Conservation (phyloP, 2,888 invertebrate species). For the Hoplodrina ambigua region DNA sequence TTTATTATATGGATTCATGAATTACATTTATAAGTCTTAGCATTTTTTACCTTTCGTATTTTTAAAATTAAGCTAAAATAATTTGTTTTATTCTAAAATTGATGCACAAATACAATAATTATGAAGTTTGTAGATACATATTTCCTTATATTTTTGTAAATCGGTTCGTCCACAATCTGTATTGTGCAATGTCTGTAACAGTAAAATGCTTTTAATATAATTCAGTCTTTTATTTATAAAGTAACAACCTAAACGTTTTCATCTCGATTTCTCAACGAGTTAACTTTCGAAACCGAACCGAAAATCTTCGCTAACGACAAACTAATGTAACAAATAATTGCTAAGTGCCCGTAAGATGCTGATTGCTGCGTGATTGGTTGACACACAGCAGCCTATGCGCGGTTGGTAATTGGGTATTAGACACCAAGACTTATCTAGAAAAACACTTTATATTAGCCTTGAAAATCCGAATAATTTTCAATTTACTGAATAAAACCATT, state of each 20-base stretch:
- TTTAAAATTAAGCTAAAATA: slow-evolving; percentile 53
- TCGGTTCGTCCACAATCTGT: slow-evolving; percentile 60
- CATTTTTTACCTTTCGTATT: slow-evolving; percentile 61
- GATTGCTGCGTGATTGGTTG: too few species aligned
- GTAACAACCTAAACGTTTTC: neutral
- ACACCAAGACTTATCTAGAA: too few species aligned
- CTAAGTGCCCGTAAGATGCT: too few species aligned
- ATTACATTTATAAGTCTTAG: slow-evolving; percentile 52
- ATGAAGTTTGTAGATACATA: slow-evolving; percentile 69
- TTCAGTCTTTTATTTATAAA: slow-evolving; percentile 11
- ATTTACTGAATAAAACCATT: too few species aligned
- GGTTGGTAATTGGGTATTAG: too few species aligned
- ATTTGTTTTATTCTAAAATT: slow-evolving; percentile 57
- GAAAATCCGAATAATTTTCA: too few species aligned
- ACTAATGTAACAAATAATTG: too few species aligned
- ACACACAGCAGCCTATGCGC: too few species aligned
- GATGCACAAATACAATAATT: slow-evolving; percentile 71
- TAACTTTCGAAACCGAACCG: too few species aligned
- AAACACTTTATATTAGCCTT: too few species aligned
- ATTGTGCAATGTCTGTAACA: slow-evolving; percentile 73
- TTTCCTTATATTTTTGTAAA: slow-evolving; percentile 77
- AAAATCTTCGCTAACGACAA: too few species aligned
- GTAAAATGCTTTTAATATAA: slow-evolving; percentile 76
- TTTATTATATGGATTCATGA: slow-evolving; percentile 50
- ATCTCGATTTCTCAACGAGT: too few species aligned